Evolutionary conservation across 2,113 vertebrate species (phyloP), one percentile per base, ranked within the genome.

Genomic region (Lichenostomus cassidix): DNA sequence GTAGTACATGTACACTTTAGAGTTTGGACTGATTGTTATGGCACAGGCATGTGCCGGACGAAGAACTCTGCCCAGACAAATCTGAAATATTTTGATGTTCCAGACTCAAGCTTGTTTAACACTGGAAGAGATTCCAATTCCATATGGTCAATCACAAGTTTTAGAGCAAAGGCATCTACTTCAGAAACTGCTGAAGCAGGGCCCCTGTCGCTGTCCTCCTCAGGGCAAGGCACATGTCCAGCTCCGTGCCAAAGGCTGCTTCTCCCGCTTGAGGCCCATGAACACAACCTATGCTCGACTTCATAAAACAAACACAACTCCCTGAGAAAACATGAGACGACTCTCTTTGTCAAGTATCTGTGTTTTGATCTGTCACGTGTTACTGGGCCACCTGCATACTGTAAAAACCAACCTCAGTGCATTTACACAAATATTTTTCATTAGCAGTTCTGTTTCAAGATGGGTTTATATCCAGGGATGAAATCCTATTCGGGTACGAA

Each of bases 401-500:
- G 28, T 15, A 73, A 44, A 73, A n/a, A 12, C 28, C 70, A 76
- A 19, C 3, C 3, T 12, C 37, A 78, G 25, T 5, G 46, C 37
- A 12, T 33, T 58, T 39, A 33, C 24, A 15, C 11, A 31, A 70
- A 20, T 37, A 67, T 47, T 81, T 70, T 67, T 18, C 18, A 9
- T 21, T 9, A 65, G 24, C 49, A 67, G n/a, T 2, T 80, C 56
- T 35, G 50, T 55, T 62, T 46, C 29, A 35, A 74, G 33, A 50
- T 0, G 14, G 19, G 35, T 50, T 82, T 55, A 42, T 3, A 46
- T 7, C 4, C 50, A 18, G 1, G 18, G 47, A 22, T 0, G 11
- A 77, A 65, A 63, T 2, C 37, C 39, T 52, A 7, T 1, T 44
- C 5, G 14, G 50, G 19, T 5, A 46, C 0, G 8, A 80, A 47